Evolutionary conservation across 2,888 invertebrate genomes (phyloP), one percentile per base, ranked within the genome.

Genomic region (Dorcus parallelipipedus): DNA sequence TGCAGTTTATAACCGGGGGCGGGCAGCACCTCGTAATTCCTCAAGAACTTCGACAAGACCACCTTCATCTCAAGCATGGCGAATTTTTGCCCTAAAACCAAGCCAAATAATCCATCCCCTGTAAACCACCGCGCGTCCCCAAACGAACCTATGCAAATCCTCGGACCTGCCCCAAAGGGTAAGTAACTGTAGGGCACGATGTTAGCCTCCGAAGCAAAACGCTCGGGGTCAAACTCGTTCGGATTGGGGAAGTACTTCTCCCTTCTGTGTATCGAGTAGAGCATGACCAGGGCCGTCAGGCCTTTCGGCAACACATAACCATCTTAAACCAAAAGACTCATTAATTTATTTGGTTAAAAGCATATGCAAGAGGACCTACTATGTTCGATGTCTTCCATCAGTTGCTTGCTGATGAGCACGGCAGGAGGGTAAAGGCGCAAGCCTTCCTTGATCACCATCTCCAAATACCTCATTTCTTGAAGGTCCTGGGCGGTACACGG

Each of bases 61-160:
- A 80, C 76, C 69, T 84, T 84, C 60, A 84, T 71, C 69, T 84
- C 83, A 67, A 83, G 69, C 71, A 82, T 75, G 45, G 74, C 80
- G 70, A 75, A 78, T 68, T 78, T 79, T 66, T 80, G 80, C 53
- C 78, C 78, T 62, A 39, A 33, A 33, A 33, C 26, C 26, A 7
- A 33, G 7, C 26, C 26, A 7, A 33, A 6, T 33, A 1, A 26
- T 20, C 20, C 20, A 38, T 14, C 6, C 38, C 9, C 23, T 17
- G 42, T 9, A 10, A 42, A 14, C 7, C 42, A 42, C 9, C 1
- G 10, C 14, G 6, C 42, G 26, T 5, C 26, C 10, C 42, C 42
- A 9, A 7, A 42, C 40, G 42, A 54, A 60, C 60, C 62, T n/a
- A 62, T 52, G 43, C 76, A 75, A 57, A 72, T 74, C 64, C 75